Evolutionary conservation across 2,113 vertebrate species (phyloP).

Genomic region (Ictalurus punctatus): DNA sequence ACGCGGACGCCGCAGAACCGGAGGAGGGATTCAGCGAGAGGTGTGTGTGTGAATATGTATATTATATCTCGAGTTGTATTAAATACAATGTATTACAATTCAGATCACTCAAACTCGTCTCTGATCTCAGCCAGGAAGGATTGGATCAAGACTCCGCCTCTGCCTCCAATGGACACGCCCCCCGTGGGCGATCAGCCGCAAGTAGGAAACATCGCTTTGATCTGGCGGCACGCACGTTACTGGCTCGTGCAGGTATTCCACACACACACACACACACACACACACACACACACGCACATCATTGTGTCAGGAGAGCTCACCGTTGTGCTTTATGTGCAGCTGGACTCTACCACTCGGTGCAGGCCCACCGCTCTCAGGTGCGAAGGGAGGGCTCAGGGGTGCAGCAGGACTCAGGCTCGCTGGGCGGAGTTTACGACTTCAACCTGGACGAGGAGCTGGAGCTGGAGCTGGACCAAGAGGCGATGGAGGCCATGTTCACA

Average conservation of each 20-base stretch:
- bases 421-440: constrained; percentile 88
- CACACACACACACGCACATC: neutral
- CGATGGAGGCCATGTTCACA: constrained; percentile 99
- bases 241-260: constrained; percentile 88
- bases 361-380: constrained; percentile 92
- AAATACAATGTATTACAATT: neutral
- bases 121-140: constrained; percentile 79
- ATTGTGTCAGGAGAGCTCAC: neutral
- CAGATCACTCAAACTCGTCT: neutral
- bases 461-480: constrained; percentile 97
- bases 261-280: neutral
- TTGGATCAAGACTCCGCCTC: constrained; percentile 87
- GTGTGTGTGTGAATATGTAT: constrained; percentile 39
- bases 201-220: constrained; percentile 94
- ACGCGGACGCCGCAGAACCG: constrained; percentile 84
- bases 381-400: constrained; percentile 85
- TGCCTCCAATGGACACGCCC: constrained; percentile 77
- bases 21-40: constrained; percentile 95
- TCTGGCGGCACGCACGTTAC: constrained; percentile 87
- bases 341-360: constrained; percentile 93
- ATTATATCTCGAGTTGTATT: no score
- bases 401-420: constrained; percentile 83
- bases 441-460: constrained; percentile 97
- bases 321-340: constrained; percentile 65
- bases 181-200: constrained; percentile 81